Conservation (phyloP, 1,140 invertebrate genomes). For the Drosophila nigrodunni region DNA sequence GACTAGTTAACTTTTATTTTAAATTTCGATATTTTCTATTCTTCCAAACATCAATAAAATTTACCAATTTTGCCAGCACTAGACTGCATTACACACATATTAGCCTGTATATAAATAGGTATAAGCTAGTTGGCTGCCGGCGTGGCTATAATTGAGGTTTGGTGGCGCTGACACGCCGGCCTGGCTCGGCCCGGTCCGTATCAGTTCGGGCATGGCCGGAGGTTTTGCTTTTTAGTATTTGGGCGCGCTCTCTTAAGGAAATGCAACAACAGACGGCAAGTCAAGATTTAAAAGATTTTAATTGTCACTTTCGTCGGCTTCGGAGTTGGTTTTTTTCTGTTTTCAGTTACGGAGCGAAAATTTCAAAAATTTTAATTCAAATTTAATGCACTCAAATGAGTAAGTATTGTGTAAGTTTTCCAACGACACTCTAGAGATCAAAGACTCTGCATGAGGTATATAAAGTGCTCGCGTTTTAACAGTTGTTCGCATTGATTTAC, state of each 20-base stretch:
- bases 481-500: conserved; percentile 33
- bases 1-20: too few relatives aligned
- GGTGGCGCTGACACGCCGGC: conserved; percentile 42
- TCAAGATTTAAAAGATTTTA: conserved; percentile 56
- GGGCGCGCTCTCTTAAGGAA: conserved; percentile 72
- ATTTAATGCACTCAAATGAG: conserved; percentile 75
- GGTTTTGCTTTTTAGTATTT: conserved; percentile 36
- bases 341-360: conserved; percentile 60
- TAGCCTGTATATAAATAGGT: conserved; percentile 32
- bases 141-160: conserved; percentile 70
- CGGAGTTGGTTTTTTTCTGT: not conserved
- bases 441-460: conserved; percentile 1
- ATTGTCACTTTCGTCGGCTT: conserved; percentile 78
- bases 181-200: conserved; percentile 37
- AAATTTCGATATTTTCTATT: too few relatives aligned
- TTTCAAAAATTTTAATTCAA: conserved; percentile 81
- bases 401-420: conserved; percentile 60
- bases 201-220: conserved; percentile 16
- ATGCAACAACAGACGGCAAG: conserved; percentile 51
- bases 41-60: too few relatives aligned
- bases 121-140: conserved; percentile 53
- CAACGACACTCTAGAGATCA: not conserved
- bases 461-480: conserved; percentile 15
- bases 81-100: conserved; percentile 16
- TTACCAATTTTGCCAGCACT: too few relatives aligned